Evolutionary conservation across 2,888 invertebrate genomes (phyloP), one percentile per base, ranked within the genome.

Genomic region (Amphipyra berbera): DNA sequence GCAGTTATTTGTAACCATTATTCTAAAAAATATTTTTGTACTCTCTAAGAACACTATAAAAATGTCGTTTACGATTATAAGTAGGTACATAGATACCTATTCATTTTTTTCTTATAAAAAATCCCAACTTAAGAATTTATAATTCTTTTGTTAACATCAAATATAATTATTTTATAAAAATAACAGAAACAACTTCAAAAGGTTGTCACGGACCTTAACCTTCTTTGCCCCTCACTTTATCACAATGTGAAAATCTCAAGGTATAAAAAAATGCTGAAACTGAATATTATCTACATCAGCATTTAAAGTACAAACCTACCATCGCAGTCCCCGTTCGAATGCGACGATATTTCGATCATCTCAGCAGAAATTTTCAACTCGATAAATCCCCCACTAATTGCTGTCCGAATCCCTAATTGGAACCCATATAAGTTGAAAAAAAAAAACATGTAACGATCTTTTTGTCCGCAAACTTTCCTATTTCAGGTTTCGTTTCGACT

Each of bases 401-500:
- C 85, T 85, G 83, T 85, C 87, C 82, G 83, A 86, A 88, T 86
- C 84, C 84, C 76, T 87, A 90, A 89, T 89, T 90, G 86, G 87
- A 85, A 85, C 79, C 59, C 71, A 73, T 59, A 74, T 72, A 76
- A 78, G 69, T 75, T 70, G 73, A 82, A 81, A 82, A 35, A 68
- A 63, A 77, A 76, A 74, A 75, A 81, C 84, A 76, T 87, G 82
- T 90, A 87, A 89, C 87, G 89, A 92, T 87, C 88, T 85, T 88
- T 91, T 91, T 91, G 89, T 90, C 90, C 89, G 88, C 87, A 90
- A 90, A 90, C 87, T 93, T 95, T 94, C 94, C 94, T 91, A 90
- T 94, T 95, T 94, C 94, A 94, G 94, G 92, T 94, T 79, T 64
- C 89, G 90, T 74, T 63, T 58, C 71, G 90, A 88, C 88, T 90